Base-by-base conservation (phyloP, 2,113 vertebrate genomes). In the Anhinga rufa region DNA sequence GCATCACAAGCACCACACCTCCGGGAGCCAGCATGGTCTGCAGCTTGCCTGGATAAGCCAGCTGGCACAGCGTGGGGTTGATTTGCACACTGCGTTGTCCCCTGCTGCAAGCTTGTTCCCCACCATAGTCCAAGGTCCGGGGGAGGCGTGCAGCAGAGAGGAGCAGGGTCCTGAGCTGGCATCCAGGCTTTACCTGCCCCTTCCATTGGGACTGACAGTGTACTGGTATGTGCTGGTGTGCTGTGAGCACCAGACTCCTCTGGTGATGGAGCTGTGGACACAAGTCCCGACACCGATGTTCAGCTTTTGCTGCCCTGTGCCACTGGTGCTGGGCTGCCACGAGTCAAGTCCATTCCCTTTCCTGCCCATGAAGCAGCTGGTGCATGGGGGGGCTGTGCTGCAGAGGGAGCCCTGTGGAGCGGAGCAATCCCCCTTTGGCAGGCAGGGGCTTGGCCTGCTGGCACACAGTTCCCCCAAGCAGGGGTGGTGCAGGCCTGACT, bases 151-250 rank as follows among this genome's bases (percentile, higher is more conserved):
- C 54, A 44, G 1, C 54, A 44, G 79, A 61, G 51, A 14, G 46
- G 24, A 54, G 46, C 3, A 1, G 26, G 48, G 48, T 48, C 55
- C 25, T 31, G 31, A 28, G 48, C 19, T 48, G 24, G 61, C 52
- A 10, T 17, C 8, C 4, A 1, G 60, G 14, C 61, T 58, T 52
- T 32, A 11, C 21, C 25, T 17, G n/a, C 54, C 46, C 36, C 21
- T 68, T 52, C 46, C 25, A 29, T 31, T 28, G 22, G 28, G 34
- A 28, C 68, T 21, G 68, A 8, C n/a, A 1, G 3, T 29, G 40
- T 55, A 42, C 52, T 1, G 1, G 48, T 1, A 4, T n/a, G 31
- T 55, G 52, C 52, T 1, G 1, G 48, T 1, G 5, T n/a, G 31
- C 58, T 55, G 57, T 2, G 1, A 34, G 86, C 32, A 26, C 31